These are phyloP conservation scores for Platyrinchus mystaceus DNA, from an alignment of 2,797 vertebrate genomes.

Conservation along the genomic window DNA sequence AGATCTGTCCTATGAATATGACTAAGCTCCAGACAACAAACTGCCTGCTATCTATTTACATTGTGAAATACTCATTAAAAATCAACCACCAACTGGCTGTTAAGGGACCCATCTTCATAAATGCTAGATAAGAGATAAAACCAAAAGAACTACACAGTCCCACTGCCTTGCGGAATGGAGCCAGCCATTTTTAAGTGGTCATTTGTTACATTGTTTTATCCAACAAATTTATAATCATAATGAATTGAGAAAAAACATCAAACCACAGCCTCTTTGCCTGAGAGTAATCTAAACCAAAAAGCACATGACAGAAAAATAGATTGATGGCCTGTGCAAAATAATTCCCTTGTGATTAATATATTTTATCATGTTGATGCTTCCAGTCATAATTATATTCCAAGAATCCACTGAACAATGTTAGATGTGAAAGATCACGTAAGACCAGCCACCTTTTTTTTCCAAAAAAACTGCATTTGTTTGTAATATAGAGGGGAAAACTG, in stretches of 20 bases:
- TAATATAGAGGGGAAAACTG: background rate
- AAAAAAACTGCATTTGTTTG: background rate
- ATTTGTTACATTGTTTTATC: slow-evolving; percentile 20
- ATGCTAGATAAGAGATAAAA: background rate
- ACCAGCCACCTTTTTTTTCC: background rate
- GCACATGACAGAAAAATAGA: slow-evolving; percentile 8
- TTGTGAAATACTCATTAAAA: slow-evolving; percentile 15
- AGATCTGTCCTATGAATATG: background rate
- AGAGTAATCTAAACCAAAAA: slow-evolving; percentile 40
- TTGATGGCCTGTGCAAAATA: background rate
- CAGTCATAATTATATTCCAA: background rate
- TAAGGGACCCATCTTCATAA: background rate
- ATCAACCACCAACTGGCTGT: background rate
- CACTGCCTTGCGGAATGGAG: background rate
- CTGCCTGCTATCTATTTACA: background rate
- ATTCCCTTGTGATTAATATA: slow-evolving; percentile 15
- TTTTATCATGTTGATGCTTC: slow-evolving; percentile 1
- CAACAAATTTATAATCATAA: slow-evolving; percentile 44
- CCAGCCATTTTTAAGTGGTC: slow-evolving; percentile 36
- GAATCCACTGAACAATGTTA: background rate
- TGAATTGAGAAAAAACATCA: slow-evolving; percentile 34
- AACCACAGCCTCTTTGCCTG: background rate
- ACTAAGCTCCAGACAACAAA: background rate
- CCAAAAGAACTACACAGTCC: background rate
- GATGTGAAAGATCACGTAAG: background rate